These are phyloP conservation scores for Plebejus melissa DNA, from an alignment of 2,888 invertebrate species.

Conservation along the genomic window DNA sequence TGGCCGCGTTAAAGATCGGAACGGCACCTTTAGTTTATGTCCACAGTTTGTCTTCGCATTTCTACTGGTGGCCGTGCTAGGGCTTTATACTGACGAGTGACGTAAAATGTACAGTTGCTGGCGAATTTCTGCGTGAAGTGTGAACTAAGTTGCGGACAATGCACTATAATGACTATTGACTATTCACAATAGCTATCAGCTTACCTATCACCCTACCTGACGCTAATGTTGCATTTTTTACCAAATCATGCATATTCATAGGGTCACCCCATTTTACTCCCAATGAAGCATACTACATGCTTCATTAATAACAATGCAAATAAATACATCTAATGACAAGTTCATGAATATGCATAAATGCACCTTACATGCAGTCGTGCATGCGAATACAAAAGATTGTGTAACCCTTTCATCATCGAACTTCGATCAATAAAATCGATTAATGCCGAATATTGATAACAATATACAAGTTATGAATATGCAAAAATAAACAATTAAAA, in stretches of 20 bases:
- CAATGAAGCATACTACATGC: slow-evolving; percentile 35
- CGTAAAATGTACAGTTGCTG: too few species aligned
- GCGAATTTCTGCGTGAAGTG: too few species aligned
- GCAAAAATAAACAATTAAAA: slow-evolving; percentile 69
- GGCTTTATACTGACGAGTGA: too few species aligned
- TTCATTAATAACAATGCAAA: slow-evolving; percentile 39
- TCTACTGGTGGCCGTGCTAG: too few species aligned
- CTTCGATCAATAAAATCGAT: slow-evolving; percentile 39
- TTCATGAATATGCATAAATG: slow-evolving; percentile 66
- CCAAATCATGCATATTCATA: slow-evolving; percentile 1
- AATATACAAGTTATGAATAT: slow-evolving; percentile 58
- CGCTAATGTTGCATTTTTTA: neutral
- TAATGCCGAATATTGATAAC: neutral
- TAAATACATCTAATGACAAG: slow-evolving; percentile 48
- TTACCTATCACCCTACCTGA: neutral
- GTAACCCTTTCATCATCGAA: slow-evolving; percentile 40
- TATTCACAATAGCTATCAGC: neutral
- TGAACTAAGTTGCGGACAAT: too few species aligned
- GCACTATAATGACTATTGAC: too few species aligned
- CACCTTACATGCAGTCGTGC: slow-evolving; percentile 39
- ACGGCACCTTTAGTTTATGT: too few species aligned
- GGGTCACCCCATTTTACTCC: slow-evolving; percentile 25
- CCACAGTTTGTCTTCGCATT: too few species aligned
- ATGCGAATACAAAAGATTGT: slow-evolving; percentile 33
- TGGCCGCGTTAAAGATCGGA: too few species aligned